phyloP scores from a whole-genome alignment of 2,888 invertebrate species.

The Idaea biselata region DNA sequence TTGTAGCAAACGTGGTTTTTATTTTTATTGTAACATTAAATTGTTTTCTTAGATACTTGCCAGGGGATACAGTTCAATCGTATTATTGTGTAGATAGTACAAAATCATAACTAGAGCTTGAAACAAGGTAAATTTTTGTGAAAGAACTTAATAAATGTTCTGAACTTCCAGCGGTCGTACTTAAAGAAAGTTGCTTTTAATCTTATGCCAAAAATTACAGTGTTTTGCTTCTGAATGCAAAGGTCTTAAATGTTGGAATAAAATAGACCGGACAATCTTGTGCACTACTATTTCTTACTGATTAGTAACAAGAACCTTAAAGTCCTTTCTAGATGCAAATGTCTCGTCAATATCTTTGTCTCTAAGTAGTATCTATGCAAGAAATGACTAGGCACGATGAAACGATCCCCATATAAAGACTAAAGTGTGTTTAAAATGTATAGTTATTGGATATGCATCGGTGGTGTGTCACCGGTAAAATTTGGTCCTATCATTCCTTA shows the following conservation, averaged over 20 bases:
- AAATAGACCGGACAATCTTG: too few relatives aligned
- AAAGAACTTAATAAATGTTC: background rate
- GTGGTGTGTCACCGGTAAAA: slow-evolving; percentile 78
- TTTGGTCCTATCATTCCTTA: slow-evolving; percentile 84
- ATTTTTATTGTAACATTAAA: slow-evolving; percentile 40
- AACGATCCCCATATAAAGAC: slow-evolving; percentile 54
- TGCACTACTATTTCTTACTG: too few relatives aligned
- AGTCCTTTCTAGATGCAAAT: too few relatives aligned
- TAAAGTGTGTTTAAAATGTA: slow-evolving; percentile 57
- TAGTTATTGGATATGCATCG: slow-evolving; percentile 39
- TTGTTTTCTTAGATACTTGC: slow-evolving; percentile 41
- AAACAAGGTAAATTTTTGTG: background rate
- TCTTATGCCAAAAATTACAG: slow-evolving; percentile 17
- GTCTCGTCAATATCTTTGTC: slow-evolving; percentile 10
- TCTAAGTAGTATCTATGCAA: slow-evolving; percentile 16
- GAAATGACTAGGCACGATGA: slow-evolving; percentile 15
- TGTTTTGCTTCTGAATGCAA: too few relatives aligned
- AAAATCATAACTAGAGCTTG: slow-evolving; percentile 7
- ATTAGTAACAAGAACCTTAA: too few relatives aligned
- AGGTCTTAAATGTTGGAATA: too few relatives aligned
- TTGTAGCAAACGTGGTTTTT: slow-evolving; percentile 41
- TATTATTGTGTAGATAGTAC: slow-evolving; percentile 13
- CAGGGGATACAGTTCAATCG: slow-evolving; percentile 39
- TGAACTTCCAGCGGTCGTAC: background rate
- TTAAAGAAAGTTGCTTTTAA: slow-evolving; percentile 11